Evolutionary conservation across 2,888 invertebrate genomes (phyloP), one percentile per base, ranked within the genome.

Genomic region (Listrodromus nycthemerus): DNA sequence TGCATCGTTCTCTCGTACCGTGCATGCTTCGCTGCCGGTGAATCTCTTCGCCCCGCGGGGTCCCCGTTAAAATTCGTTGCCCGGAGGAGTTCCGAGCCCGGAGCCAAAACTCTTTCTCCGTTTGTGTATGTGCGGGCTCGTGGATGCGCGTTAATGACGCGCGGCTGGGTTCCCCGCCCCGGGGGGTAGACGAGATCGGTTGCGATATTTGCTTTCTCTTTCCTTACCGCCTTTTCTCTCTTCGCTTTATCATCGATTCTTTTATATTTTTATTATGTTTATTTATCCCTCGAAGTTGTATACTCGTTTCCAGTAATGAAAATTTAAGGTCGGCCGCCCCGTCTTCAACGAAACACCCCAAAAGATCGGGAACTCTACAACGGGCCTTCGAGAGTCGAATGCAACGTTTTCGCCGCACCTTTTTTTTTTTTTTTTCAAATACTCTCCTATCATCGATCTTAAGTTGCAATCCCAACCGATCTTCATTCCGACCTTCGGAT

Each of bases 81-180:
- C 61, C 63, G 48, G 30, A 74, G 33, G 19, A 73, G 58, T 41
- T 61, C 27, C 27, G 61, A 41, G 52, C 50, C 69, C 69, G 16
- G 8, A 10, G 50, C 24, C n/a, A 21, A 27, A 27, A 55, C 55
- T 55, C 33, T 41, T 24, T 55, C n/a, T 48, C 27, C 16, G 24
- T 19, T 21, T 19, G 48, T 67, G 16, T 27, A 27, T 16, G 27
- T 27, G 19, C 21, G 13, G 13, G 16, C 24, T 19, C 27, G 30
- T 21, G 2, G 61, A 48, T 21, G 63, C 65, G 74, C 74, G 74
- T 74, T 74, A 74, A 74, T 74, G 74, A 65, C 74, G 74, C 74
- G 63, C 74, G 74, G 74, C 63, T 74, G 74, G 74, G 74, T 65
- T 63, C 74, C 74, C 74, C 74, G 74, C 74, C 74, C 63, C 65